Evolutionary conservation across 2,888 invertebrate genomes (phyloP), one percentile per base, ranked within the genome.

Genomic region (Lepidonotus clava): DNA sequence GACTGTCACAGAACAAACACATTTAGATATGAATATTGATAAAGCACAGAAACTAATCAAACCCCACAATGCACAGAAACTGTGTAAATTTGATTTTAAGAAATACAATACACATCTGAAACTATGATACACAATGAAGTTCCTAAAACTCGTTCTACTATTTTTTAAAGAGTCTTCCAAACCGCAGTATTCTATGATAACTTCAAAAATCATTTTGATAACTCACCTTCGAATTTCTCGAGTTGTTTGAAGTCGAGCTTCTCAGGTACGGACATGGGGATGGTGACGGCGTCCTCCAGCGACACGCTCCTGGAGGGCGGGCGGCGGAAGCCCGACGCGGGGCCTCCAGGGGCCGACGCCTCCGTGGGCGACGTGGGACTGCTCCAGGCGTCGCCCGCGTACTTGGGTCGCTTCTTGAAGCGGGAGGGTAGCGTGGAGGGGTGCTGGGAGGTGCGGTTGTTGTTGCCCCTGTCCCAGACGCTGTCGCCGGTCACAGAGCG

Each of bases 221-320:
- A n/a, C n/a, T 95, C 95, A 98, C 98, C 98, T 96, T 98, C 98
- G 95, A 98, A 98, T 95, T 97, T 98, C 94, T 98, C 97, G 94
- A 97, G 97, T 89, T 97, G 95, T 92, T 96, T 96, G 94, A 97
- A 97, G 95, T 97, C 97, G 91, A 98, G 95, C 95, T 97, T 98
- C 93, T 97, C 97, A 1, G 97, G 97, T 87, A 97, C 96, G 93
- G 96, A 97, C 94, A 96, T 96, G 56, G 97, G 97, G 90, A 96
- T 96, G 56, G 95, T 94, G 46, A 96, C 95, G 91, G 95, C 86
- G 34, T 89, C 88, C n/a, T 88, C 88, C 32, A 90, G 86, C 5
- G 89, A 88, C 18, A 89, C 87, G 24, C 76, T 89, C 36, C 89
- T 40, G 8, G 88, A 89, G 6, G 89, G 88, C 1, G 89, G 86